Evolutionary conservation across 1,140 invertebrate genomes (phyloP).

Genomic region (Latrodectus geometricus): DNA sequence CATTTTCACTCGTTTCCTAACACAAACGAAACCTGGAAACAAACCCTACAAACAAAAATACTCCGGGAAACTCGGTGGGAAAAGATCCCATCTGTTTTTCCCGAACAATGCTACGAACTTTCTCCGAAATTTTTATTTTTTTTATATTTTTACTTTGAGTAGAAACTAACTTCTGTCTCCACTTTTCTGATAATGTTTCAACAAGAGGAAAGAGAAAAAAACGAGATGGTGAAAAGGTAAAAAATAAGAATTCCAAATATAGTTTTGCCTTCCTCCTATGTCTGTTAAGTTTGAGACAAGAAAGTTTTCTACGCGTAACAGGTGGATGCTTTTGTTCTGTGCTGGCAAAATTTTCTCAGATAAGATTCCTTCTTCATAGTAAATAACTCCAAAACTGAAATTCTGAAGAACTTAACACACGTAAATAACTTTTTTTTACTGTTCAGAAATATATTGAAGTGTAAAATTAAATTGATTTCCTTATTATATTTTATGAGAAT

Average conservation of each 20-base stretch:
- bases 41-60: conserved; percentile 6
- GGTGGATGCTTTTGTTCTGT: background rate
- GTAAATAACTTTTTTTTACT: too few species aligned
- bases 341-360: background rate
- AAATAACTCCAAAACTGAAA: too few species aligned
- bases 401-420: too few species aligned
- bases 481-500: too few species aligned
- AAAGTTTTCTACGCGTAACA: conserved; percentile 5
- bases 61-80: conserved; percentile 8
- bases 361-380: background rate
- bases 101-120: conserved; percentile 5
- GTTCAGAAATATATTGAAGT: too few species aligned
- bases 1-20: background rate
- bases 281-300: background rate
- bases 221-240: background rate
- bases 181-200: conserved; percentile 32
- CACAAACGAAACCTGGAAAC: background rate
- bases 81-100: conserved; percentile 13
- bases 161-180: background rate
- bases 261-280: background rate
- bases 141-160: background rate
- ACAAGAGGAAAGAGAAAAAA: background rate
- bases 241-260: too few species aligned
- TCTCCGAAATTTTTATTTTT: background rate
- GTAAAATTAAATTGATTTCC: too few species aligned